phyloP scores from a whole-genome alignment of 1,140 invertebrate species.

The Frieseomelitta varia region DNA sequence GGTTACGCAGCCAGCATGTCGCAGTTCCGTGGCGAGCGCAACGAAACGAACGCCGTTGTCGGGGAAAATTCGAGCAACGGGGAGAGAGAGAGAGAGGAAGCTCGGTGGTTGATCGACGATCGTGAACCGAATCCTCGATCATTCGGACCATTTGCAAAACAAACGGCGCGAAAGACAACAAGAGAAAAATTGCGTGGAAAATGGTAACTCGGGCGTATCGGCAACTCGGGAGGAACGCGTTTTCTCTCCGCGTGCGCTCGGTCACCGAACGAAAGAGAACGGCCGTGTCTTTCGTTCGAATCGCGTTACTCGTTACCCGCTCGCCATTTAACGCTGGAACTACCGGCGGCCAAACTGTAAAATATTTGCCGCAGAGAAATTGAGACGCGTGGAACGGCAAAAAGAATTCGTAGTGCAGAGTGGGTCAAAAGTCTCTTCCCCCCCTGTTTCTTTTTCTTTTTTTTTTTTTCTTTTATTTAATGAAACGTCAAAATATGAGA shows the following conservation, averaged over 20 bases:
- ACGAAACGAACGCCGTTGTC: background rate
- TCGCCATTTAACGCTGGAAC: too few relatives aligned
- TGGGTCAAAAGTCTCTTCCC: too few relatives aligned
- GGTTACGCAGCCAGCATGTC: slow-evolving; percentile 71
- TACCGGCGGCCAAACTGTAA: too few relatives aligned
- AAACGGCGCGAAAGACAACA: background rate
- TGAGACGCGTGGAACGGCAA: too few relatives aligned
- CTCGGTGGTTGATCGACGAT: background rate
- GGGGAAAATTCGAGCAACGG: slow-evolving; percentile 57
- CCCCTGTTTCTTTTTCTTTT: too few relatives aligned
- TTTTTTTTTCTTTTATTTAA: too few relatives aligned
- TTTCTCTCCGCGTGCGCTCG: slow-evolving; percentile 33
- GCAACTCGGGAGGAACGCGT: slow-evolving; percentile 2
- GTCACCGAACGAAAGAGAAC: slow-evolving; percentile 10
- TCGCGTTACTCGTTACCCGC: background rate
- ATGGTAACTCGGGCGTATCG: slow-evolving; percentile 27
- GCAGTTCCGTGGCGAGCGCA: background rate
- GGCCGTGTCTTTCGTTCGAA: background rate
- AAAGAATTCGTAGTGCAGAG: too few relatives aligned
- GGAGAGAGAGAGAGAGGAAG: background rate
- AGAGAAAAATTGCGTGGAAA: background rate
- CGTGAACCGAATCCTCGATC: background rate
- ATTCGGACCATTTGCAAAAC: background rate
- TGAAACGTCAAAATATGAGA: too few relatives aligned
- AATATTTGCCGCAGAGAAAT: too few relatives aligned